phyloP scores from a whole-genome alignment of 1,140 invertebrate species.

The Xylocopa sonorina region DNA sequence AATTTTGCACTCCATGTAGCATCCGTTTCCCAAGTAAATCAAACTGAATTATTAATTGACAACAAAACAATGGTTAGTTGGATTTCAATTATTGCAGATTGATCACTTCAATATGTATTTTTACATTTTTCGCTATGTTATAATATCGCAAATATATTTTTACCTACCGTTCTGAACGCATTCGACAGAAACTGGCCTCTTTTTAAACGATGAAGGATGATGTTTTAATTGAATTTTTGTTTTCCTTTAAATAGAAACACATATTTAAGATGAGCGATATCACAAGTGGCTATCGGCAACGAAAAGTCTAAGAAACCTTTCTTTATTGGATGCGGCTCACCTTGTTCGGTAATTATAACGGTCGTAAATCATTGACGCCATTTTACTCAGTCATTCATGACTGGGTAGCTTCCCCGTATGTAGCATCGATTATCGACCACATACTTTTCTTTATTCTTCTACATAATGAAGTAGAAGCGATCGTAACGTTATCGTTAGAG shows the following conservation, averaged over 20 bases:
- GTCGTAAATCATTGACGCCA: conserved; percentile 58
- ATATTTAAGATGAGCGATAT: neutral
- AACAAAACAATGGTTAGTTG: neutral
- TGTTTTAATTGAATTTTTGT: neutral
- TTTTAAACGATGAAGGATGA: neutral
- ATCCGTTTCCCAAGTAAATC: neutral
- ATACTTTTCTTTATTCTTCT: neutral
- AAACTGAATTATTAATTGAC: neutral
- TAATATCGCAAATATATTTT: too few relatives aligned
- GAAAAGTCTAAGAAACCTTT: conserved; percentile 17
- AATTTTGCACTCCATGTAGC: too few relatives aligned
- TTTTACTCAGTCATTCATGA: conserved; percentile 17
- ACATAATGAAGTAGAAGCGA: neutral
- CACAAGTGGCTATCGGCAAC: neutral
- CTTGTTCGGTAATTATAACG: conserved; percentile 34
- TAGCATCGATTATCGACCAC: conserved; percentile 18
- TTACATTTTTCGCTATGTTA: too few relatives aligned
- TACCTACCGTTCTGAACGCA: neutral
- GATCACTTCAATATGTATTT: neutral
- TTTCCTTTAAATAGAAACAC: neutral
- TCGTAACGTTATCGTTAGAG: conserved; percentile 8
- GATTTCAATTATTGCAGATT: neutral
- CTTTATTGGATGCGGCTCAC: conserved; percentile 3
- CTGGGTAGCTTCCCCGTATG: neutral
- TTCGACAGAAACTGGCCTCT: neutral